Percentiles rank a stretch among this genome's conserved stretches.
Conservation (phyloP, 2,113 vertebrate species). For the Elaphurus davidianus region DNA sequence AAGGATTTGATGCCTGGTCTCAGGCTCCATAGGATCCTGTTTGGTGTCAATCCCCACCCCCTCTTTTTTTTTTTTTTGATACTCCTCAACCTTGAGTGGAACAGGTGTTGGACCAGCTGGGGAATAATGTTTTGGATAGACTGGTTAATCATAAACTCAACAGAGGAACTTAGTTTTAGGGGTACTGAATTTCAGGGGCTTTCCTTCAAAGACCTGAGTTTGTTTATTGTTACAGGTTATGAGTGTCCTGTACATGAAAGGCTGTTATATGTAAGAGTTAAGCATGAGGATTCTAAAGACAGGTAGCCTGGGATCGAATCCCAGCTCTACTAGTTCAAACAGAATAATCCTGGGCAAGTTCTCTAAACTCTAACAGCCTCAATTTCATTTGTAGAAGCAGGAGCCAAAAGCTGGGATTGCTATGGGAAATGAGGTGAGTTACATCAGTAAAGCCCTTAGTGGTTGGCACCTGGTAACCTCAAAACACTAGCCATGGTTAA, state of each 20-base stretch:
- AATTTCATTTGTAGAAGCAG: background rate
- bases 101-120: background rate
- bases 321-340: background rate
- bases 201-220: background rate
- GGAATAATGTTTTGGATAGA: background rate
- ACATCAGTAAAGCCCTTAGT: background rate
- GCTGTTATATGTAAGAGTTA: background rate
- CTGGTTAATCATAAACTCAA: background rate
- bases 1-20: background rate
- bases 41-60: background rate
- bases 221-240: background rate
- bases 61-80: background rate
- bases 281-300: background rate
- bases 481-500: background rate
- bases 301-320: background rate
- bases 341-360: background rate
- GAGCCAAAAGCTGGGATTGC: background rate
- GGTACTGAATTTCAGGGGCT: background rate
- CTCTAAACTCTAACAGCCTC: background rate
- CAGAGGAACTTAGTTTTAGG: background rate
- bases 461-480: background rate
- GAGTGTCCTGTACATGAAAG: background rate
- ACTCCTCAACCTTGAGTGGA: background rate
- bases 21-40: background rate
- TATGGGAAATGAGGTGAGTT: background rate